Evolutionary conservation across 2,797 vertebrate genomes (phyloP).

Genomic region (Uromys caudimaculatus): DNA sequence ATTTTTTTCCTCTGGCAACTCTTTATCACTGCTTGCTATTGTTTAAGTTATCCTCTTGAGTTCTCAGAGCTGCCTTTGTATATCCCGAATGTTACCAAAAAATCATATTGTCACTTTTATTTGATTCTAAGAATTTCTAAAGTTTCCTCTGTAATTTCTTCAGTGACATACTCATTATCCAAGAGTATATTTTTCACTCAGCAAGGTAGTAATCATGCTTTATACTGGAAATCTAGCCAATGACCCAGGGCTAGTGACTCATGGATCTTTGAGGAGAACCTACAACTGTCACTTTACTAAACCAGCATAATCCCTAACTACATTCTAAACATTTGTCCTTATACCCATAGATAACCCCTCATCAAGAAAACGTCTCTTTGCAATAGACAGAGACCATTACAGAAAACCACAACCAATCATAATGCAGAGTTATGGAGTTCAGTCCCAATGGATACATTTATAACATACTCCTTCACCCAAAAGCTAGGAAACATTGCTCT

Average conservation of each 20-base stretch:
- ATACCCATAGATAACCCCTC: not conserved
- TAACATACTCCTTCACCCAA: not conserved
- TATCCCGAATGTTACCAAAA: not conserved
- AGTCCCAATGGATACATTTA: not conserved
- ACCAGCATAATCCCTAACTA: not conserved
- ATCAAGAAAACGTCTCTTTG: not conserved
- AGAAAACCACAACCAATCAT: not conserved
- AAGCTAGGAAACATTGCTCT: too few relatives aligned
- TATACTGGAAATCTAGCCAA: not conserved
- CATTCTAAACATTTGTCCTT: not conserved
- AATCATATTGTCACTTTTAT: not conserved
- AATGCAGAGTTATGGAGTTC: not conserved
- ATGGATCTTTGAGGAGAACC: not conserved
- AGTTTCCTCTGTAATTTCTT: not conserved
- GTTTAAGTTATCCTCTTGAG: not conserved
- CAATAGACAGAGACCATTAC: not conserved
- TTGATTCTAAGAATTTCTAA: not conserved
- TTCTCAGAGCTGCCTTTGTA: not conserved
- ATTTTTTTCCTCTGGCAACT: not conserved
- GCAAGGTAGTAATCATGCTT: not conserved
- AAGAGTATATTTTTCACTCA: not conserved
- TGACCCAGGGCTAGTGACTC: not conserved
- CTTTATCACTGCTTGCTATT: not conserved
- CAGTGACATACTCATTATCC: not conserved
- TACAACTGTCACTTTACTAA: not conserved